Evolutionary conservation across 2,797 vertebrate species (phyloP).

Genomic region (Sebastes itinus): DNA sequence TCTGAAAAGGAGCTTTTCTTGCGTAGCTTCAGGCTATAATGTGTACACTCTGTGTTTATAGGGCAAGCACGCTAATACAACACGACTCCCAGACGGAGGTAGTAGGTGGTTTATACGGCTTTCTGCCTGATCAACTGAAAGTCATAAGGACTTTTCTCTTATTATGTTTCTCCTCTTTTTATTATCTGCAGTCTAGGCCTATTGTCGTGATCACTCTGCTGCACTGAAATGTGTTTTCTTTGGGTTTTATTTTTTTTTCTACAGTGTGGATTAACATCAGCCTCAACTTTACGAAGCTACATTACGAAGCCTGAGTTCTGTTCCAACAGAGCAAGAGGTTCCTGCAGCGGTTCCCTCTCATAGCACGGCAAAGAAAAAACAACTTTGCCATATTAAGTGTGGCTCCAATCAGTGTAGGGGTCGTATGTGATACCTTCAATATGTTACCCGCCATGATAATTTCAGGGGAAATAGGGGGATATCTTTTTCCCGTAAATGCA

Average conservation of each 20-base stretch:
- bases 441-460: not conserved
- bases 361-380: not conserved
- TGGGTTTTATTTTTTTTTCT: not conserved
- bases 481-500: not conserved
- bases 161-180: conserved; percentile 15
- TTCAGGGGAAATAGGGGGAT: not conserved
- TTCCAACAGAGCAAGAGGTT: not conserved
- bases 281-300: not conserved
- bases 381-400: not conserved
- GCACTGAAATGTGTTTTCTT: not conserved
- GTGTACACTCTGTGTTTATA: conserved; percentile 19
- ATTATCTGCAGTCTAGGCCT: not conserved
- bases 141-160: conserved; percentile 14
- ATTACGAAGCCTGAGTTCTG: not conserved
- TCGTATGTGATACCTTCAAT: conserved; percentile 2
- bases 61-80: not conserved
- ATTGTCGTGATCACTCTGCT: conserved; percentile 7
- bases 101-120: conserved; percentile 6
- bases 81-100: not conserved
- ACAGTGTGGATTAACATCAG: not conserved
- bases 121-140: conserved; percentile 14
- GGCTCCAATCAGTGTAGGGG: conserved; percentile 10
- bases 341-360: conserved; percentile 1
- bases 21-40: conserved; percentile 22
- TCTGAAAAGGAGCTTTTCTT: conserved; percentile 24